Base-by-base conservation (phyloP, 2,797 vertebrate species). In the Moxostoma hubbsi region DNA sequence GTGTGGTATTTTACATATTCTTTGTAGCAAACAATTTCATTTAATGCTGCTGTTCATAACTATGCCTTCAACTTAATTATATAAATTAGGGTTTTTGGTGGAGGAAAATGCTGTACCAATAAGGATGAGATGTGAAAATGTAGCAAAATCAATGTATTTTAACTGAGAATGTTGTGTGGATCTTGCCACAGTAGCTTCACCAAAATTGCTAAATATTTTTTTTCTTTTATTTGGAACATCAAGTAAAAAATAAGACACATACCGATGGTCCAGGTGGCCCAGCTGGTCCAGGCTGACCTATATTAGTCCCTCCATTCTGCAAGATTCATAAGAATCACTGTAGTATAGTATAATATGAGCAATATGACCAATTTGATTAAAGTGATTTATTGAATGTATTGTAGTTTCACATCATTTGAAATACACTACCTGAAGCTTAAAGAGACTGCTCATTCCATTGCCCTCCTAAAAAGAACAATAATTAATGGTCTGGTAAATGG, bases 361-460 rank as follows among this genome's bases (percentile, higher is more conserved):
- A 54, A 36, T 15, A 51, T 53, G 47, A 62, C 1, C n/a, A 18
- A 62, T 7, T 9, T 45, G 15, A 6, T 5, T 50, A 36, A 49
- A 58, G 10, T 18, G 2, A 5, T 1, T 1, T 13, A 36, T 36
- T 13, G 10, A 9, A 1, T 54, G 2, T 36, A 10, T 53, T 77
- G 45, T 16, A 9, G 46, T 45, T 18, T 62, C 6, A 57, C 36
- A 36, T 4, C 36, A 57, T 24, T 24, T 46, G 2, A 59, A 13
- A 12, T 2, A 18, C 67, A 90, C 92, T 96, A 99, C 98, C 98
- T 99, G 96, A 75, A 96, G 94, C 91, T 98, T 99, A 93, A 98
- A 99, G 47, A 99, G 93, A 87, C 95, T 97, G 92, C 98, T 95
- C 98, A 99, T 98, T 85, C 98, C 97, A 24, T 96, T 98, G 83